Base-by-base conservation (phyloP, 1,140 invertebrate genomes). In the Tachypleus tridentatus region DNA sequence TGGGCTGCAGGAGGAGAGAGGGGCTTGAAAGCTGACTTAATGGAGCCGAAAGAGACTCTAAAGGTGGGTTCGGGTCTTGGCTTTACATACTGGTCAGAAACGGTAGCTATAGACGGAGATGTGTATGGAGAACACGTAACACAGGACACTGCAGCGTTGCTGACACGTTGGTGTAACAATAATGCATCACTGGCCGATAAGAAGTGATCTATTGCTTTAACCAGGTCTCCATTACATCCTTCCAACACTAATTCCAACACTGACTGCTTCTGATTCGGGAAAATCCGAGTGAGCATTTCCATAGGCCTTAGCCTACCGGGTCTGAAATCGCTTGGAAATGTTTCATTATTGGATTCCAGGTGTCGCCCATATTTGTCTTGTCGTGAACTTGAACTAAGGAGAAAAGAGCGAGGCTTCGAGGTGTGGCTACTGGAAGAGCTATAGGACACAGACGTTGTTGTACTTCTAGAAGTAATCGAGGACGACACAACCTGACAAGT, bases 231-330 rank as follows among this genome's bases (percentile, higher is more conserved):
- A 66, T 89, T 89, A 74, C 89, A 93, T 47, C 89, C 83, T 67
- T 90, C 85, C 7, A 93, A 77, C 7, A 93, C 89, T 62, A 96
- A 75, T 72, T 95, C 91, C 54, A 97, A 75, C 0, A 96, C 91
- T 0, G 88, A 85, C 9, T 87, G 81, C 51, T 80, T 76, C 74
- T 96, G 94, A 58, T 87, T 85, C 0, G 92, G 92, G 76, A 96
- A 97, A 4, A 96, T 77, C 58, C 89, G 84, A 5, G 85, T 81
- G 52, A 96, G 76, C 77, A 94, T 92, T 68, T 95, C 90, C 51
- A 96, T 77, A 1, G 87, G 86, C 4, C 81, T 80, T 53, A 86
- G 80, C 29, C 77, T 72, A 47, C 78, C 77, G 5, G 67, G 67
- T 57, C 71, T 49, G 53, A 68, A 71, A 57, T 69, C 67, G 0